These are phyloP conservation scores for Macrotis lagotis DNA, from an alignment of 2,113 vertebrate genomes.

Conservation along the genomic window DNA sequence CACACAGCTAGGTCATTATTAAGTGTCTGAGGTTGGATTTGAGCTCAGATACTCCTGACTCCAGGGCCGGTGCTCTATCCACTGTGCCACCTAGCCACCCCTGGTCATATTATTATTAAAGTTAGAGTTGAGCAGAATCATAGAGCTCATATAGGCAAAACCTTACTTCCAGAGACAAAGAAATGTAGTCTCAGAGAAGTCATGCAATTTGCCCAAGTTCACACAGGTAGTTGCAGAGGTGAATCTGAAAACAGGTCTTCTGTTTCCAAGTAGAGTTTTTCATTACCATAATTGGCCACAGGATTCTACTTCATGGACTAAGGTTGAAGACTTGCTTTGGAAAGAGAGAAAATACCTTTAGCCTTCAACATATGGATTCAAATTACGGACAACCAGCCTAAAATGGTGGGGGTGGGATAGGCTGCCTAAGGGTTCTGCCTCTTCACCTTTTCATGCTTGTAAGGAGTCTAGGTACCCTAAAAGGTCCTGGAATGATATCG, in stretches of 20 bases:
- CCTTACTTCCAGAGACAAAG: not conserved
- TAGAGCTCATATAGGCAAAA: not conserved
- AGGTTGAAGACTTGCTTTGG: not conserved
- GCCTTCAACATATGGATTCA: not conserved
- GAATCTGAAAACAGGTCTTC: not conserved
- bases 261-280: not conserved
- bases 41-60: no score
- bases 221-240: not conserved
- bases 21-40: no score
- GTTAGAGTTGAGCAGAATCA: no score
- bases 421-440: not conserved
- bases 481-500: not conserved
- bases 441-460: not conserved
- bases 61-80: no score
- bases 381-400: not conserved
- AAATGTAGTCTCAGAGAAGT: not conserved
- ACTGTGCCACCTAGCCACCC: no score
- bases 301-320: not conserved
- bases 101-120: no score
- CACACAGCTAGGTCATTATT: no score
- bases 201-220: not conserved
- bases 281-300: not conserved
- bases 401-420: not conserved
- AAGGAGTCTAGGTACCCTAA: not conserved
- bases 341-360: not conserved